Evolutionary conservation across 1,140 invertebrate species (phyloP).

Genomic region (Macrobrachium nipponense): DNA sequence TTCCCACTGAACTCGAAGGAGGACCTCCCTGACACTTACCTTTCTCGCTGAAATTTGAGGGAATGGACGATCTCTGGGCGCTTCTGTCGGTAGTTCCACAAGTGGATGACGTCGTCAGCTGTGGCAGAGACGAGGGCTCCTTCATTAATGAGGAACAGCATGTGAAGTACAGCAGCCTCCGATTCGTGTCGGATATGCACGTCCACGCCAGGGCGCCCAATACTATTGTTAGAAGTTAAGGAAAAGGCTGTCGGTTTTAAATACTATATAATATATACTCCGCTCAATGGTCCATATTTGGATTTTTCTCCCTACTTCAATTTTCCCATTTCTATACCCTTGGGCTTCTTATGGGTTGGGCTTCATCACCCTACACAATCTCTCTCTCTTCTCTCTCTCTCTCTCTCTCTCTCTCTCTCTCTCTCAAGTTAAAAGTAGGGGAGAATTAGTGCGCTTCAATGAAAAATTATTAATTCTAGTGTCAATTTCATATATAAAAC

Average conservation of each 20-base stretch:
- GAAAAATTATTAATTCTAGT: too few relatives aligned
- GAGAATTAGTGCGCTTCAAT: too few relatives aligned
- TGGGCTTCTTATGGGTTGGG: too few relatives aligned
- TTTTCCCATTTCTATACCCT: too few relatives aligned
- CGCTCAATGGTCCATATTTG: neutral
- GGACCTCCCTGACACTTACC: slow-evolving; percentile 72
- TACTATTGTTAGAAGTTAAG: slow-evolving; percentile 72
- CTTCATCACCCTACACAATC: too few relatives aligned
- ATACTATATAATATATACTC: too few relatives aligned
- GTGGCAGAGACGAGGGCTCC: slow-evolving; percentile 94
- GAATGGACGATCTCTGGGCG: slow-evolving; percentile 93
- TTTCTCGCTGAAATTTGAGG: slow-evolving; percentile 96
- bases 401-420: too few relatives aligned
- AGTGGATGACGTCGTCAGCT: slow-evolving; percentile 92
- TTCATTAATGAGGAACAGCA: slow-evolving; percentile 96
- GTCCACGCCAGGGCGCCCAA: slow-evolving; percentile 95
- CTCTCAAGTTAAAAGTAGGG: too few relatives aligned
- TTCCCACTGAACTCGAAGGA: neutral
- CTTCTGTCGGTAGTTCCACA: slow-evolving; percentile 98
- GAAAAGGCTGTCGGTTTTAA: slow-evolving; percentile 24
- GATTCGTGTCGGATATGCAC: slow-evolving; percentile 89
- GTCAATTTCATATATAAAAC: too few relatives aligned
- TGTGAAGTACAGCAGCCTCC: slow-evolving; percentile 67
- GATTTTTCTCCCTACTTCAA: neutral
- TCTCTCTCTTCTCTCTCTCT: too few relatives aligned